These are phyloP conservation scores for Cenopis cana DNA, from an alignment of 2,888 invertebrate species.

Conservation along the genomic window DNA sequence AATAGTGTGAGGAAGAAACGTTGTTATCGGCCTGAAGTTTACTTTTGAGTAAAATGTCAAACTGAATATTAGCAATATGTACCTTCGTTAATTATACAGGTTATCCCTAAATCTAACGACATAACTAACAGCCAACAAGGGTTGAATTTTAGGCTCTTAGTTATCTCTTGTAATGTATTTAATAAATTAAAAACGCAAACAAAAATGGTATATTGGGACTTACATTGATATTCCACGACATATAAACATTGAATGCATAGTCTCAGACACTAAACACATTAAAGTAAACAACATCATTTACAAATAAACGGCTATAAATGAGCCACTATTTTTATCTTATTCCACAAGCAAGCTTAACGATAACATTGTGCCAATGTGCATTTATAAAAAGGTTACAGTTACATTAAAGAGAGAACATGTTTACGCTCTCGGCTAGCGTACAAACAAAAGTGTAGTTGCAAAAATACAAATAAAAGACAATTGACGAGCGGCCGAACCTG, in stretches of 20 bases:
- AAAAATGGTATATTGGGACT: no score
- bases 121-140: no score
- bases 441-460: constrained; percentile 34
- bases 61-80: no score
- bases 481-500: constrained; percentile 34
- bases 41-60: no score
- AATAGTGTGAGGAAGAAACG: neutral
- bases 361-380: constrained; percentile 37
- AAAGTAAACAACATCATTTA: constrained; percentile 18
- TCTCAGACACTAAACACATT: neutral
- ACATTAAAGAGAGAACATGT: constrained; percentile 39
- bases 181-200: no score
- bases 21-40: no score
- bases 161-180: no score
- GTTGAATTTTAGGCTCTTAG: no score
- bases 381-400: constrained; percentile 44
- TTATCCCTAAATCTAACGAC: no score
- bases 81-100: no score
- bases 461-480: constrained; percentile 52
- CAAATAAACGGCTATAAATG: constrained; percentile 25
- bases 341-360: constrained; percentile 33
- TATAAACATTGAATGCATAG: neutral
- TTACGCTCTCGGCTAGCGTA: constrained; percentile 41
- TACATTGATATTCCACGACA: no score
- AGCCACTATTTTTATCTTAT: constrained; percentile 28